Conservation (phyloP, 2,797 vertebrate genomes). For the Vipera latastei region DNA sequence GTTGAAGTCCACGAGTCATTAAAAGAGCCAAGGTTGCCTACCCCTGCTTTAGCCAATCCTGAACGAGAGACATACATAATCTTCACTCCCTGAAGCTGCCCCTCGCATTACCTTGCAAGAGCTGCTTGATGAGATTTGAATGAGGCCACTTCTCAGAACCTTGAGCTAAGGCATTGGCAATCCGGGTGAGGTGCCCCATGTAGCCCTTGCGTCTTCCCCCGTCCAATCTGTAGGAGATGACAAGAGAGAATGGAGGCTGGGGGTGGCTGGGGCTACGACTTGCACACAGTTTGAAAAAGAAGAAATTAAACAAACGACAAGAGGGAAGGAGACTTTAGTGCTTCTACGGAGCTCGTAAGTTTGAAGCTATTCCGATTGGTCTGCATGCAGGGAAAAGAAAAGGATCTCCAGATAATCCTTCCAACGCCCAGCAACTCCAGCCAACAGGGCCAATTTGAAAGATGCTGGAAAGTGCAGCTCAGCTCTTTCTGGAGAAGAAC, state of each 20-base stretch:
- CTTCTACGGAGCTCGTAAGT: not conserved
- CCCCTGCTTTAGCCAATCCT: not conserved
- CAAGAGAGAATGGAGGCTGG: not conserved
- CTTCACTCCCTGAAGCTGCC: not conserved
- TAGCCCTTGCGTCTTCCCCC: slow-evolving; percentile 71
- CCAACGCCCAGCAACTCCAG: not conserved
- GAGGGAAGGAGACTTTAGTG: not conserved
- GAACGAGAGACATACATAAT: accelerated
- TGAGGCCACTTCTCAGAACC: slow-evolving; percentile 71
- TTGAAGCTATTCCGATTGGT: not conserved
- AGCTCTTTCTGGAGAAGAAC: not conserved
- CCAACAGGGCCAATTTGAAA: not conserved
- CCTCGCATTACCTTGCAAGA: slow-evolving; percentile 64
- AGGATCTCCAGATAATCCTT: not conserved
- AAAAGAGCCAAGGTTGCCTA: too few relatives aligned
- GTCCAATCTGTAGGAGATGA: slow-evolving; percentile 48
- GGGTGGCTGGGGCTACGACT: not conserved
- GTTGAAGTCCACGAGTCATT: too few relatives aligned
- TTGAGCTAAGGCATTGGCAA: slow-evolving; percentile 69
- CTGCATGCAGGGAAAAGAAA: not conserved
- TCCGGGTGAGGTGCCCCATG: slow-evolving; percentile 72
- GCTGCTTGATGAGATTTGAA: slow-evolving; percentile 52
- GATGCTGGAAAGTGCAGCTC: not conserved
- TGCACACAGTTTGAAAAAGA: not conserved
- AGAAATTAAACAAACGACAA: not conserved